Percentiles rank a stretch among this genome's conserved stretches.
phyloP scores from a whole-genome alignment of 2,888 invertebrate genomes.

The Brachypalpus laphriformis region DNA sequence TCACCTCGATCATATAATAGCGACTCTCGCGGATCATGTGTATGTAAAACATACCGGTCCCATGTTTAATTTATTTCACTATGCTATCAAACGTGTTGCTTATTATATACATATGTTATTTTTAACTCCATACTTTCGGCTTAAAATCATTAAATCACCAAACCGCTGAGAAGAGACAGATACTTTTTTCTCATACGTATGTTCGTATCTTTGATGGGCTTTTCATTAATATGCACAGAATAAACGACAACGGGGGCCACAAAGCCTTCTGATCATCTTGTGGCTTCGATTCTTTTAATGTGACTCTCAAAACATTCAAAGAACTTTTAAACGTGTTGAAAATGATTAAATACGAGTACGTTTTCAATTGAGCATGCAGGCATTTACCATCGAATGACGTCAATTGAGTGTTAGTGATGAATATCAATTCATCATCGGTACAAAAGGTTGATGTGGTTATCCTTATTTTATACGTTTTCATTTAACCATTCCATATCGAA shows the following conservation, averaged over 20 bases:
- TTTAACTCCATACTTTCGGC: conserved; percentile 5
- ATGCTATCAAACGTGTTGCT: conserved; percentile 37
- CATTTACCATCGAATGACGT: conserved; percentile 62
- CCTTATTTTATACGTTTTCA: conserved; percentile 13
- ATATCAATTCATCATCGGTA: conserved; percentile 37
- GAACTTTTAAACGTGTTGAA: conserved; percentile 61
- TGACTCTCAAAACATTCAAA: conserved; percentile 44
- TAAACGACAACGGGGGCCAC: conserved; percentile 1
- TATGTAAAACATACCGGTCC: conserved; percentile 62
- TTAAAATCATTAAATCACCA: conserved; percentile 35
- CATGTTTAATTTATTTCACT: conserved; percentile 16
- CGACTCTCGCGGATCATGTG: conserved; percentile 22
- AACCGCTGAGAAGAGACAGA: conserved; percentile 11
- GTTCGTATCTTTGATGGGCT: not conserved
- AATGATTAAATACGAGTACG: conserved; percentile 38
- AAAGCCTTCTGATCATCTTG: conserved; percentile 18
- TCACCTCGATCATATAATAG: conserved; percentile 40
- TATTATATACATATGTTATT: too few species aligned
- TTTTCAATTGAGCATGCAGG: conserved; percentile 32
- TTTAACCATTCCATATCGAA: not conserved
- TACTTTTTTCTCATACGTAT: not conserved
- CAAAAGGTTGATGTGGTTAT: conserved; percentile 22
- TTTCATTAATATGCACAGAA: conserved; percentile 38
- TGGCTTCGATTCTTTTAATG: not conserved
- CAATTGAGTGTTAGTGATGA: conserved; percentile 36